These are phyloP conservation scores for Polietes domitor DNA, from an alignment of 2,888 invertebrate genomes.

Conservation along the genomic window DNA sequence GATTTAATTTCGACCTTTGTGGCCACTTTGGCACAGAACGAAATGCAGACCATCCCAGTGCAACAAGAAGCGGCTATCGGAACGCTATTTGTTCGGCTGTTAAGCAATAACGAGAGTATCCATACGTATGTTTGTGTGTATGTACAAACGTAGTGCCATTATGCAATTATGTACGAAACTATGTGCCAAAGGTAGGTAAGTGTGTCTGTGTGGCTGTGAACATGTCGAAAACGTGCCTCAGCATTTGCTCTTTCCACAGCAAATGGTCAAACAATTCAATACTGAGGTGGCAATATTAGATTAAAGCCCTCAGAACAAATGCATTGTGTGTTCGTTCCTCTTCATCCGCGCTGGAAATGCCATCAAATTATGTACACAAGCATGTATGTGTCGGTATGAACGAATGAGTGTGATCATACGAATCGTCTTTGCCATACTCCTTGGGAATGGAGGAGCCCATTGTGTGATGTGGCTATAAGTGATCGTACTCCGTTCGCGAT, in stretches of 20 bases:
- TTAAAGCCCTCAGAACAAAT: conserved; percentile 11
- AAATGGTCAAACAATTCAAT: conserved; percentile 53
- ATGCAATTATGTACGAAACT: conserved; percentile 43
- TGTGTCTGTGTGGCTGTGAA: conserved; percentile 5
- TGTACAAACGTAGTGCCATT: conserved; percentile 7
- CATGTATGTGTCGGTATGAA: not conserved
- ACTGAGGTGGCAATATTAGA: conserved; percentile 53
- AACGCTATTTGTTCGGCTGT: conserved; percentile 51
- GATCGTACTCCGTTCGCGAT: no score
- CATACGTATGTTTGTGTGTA: not conserved
- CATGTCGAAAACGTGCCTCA: conserved; percentile 62
- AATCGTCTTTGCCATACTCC: not conserved
- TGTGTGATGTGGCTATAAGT: no score
- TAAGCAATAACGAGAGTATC: conserved; percentile 40
- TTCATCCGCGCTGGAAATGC: not conserved
- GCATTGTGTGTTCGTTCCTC: not conserved
- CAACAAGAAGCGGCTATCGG: conserved; percentile 47
- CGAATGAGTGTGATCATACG: not conserved
- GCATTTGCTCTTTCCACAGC: conserved; percentile 30
- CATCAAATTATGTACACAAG: not conserved
- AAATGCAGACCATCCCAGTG: conserved; percentile 63
- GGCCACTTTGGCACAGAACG: conserved; percentile 58
- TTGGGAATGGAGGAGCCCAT: not conserved
- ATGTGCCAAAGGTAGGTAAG: not conserved
- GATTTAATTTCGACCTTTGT: conserved; percentile 64